A percentile compares a stretch with the other conserved stretches of the same genome.
Evolutionary conservation across 2,113 vertebrate species (phyloP).

Genomic region (Accipiter virgatus): DNA sequence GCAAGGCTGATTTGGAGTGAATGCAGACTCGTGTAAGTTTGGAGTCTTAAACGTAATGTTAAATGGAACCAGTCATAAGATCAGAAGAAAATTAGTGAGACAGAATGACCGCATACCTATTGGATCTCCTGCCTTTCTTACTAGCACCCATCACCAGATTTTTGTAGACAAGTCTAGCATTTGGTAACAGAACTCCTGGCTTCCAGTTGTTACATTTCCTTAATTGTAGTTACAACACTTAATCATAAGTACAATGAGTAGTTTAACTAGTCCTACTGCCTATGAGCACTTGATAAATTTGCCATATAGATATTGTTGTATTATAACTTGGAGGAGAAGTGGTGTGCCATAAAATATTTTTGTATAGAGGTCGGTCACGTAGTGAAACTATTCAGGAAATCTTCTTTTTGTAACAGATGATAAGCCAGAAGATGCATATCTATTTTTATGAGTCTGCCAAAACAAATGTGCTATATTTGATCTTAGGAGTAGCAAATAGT

Average conservation of each 20-base stretch:
- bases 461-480: background rate
- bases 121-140: background rate
- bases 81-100: background rate
- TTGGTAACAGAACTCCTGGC: background rate
- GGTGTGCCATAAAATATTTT: background rate
- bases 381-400: background rate
- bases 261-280: background rate
- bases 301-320: background rate
- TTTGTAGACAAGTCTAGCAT: background rate
- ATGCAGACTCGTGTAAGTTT: background rate
- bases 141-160: background rate
- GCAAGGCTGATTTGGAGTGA: background rate
- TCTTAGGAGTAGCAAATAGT: background rate
- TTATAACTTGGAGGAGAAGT: background rate
- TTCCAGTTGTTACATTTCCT: background rate
- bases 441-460: background rate
- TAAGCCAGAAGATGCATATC: background rate
- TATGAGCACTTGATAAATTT: background rate
- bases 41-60: background rate
- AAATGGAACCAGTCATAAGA: background rate
- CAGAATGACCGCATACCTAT: background rate
- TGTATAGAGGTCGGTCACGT: background rate
- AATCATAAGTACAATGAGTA: background rate
- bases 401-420: background rate
- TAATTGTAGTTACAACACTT: background rate